phyloP scores from a whole-genome alignment of 2,888 invertebrate genomes.

The Cerastoderma edule region DNA sequence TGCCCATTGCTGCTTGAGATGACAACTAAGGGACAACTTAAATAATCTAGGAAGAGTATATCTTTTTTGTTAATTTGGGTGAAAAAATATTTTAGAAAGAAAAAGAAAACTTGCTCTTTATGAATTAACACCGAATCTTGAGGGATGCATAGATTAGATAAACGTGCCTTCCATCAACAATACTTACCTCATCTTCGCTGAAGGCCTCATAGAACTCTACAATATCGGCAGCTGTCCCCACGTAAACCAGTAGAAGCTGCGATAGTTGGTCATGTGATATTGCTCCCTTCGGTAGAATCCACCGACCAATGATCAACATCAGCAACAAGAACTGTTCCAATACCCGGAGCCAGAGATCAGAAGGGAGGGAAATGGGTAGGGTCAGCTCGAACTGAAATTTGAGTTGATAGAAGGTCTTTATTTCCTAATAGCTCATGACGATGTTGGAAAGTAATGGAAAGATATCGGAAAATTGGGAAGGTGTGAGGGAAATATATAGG shows the following conservation, averaged over 20 bases:
- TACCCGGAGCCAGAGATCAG: slow-evolving; percentile 93
- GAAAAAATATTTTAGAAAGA: no score
- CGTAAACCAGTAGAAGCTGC: slow-evolving; percentile 92
- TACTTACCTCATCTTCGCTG: slow-evolving; percentile 85
- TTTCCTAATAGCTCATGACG: not conserved
- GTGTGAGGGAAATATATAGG: not conserved
- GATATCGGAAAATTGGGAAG: slow-evolving; percentile 1
- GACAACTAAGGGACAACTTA: no score
- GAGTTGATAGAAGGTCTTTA: not conserved
- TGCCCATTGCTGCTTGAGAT: no score
- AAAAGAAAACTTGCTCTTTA: no score
- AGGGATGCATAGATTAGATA: no score
- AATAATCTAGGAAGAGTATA: no score
- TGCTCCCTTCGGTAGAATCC: slow-evolving; percentile 95
- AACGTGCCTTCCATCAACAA: no score
- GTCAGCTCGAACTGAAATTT: slow-evolving; percentile 78
- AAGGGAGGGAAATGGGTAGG: slow-evolving; percentile 85
- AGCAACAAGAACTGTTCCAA: slow-evolving; percentile 96
- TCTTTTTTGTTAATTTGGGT: no score
- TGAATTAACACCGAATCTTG: no score
- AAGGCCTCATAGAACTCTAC: slow-evolving; percentile 99
- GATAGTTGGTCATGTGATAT: slow-evolving; percentile 96
- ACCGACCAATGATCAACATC: slow-evolving; percentile 94
- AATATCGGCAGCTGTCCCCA: slow-evolving; percentile 96
- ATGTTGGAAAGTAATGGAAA: not conserved